Evolutionary conservation across 2,888 invertebrate species (phyloP), one percentile per base, ranked within the genome.

Genomic region (Gisinianus flammeolus): DNA sequence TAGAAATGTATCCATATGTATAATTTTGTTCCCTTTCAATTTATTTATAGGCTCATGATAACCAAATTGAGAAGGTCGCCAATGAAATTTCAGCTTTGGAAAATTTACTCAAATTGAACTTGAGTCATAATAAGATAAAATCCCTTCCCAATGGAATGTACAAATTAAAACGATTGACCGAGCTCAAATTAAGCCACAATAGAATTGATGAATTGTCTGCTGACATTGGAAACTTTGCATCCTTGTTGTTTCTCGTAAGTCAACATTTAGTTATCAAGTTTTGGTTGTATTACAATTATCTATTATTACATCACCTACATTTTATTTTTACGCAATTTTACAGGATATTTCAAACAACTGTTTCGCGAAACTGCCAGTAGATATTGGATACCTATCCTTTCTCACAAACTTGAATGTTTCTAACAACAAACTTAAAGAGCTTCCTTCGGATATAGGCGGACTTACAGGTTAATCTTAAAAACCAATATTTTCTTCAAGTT

Each of bases 331-430:
- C 44, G 6, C 6, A 44, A 58, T 31, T 24, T 69, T 24, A 22
- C 87, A 94, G 94, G 93, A 95, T 88, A 87, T 94, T 84, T 93
- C 94, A 52, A 89, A 92, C 88, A 95, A 95, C 88, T 89, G 91
- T 85, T 87, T 96, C 87, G 89, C 89, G 82, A 88, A 87, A 80
- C 87, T 97, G 86, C 95, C 96, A 31, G 89, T 91, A 81, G 94
- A 94, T 85, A 91, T 96, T 89, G 94, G 94, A 82, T 95, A 93
- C 88, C 88, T 95, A 87, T 93, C 94, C 80, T 91, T 94, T 85
- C 88, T 94, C 86, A 91, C 90, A 77, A 91, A 92, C 86, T 88
- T 95, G 82, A 91, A 93, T 87, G 86, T 94, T 79, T 92, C 93
- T 83, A 89, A 93, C 88, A 95, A 95, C 87, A 89, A 91, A 87